phyloP scores from a whole-genome alignment of 1,140 invertebrate species.

The Pentalonia nigronervosa region DNA sequence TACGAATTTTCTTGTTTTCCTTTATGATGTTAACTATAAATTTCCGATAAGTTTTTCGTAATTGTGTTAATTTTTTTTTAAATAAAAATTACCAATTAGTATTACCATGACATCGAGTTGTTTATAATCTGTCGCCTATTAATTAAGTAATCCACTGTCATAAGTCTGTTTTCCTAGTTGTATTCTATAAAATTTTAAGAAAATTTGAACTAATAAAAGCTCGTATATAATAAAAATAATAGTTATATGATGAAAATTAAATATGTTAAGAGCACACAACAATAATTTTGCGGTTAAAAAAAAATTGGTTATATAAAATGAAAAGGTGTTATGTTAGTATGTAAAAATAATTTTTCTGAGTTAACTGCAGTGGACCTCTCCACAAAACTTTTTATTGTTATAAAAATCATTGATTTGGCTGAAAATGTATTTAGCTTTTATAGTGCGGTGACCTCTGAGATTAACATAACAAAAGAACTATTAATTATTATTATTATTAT shows the following conservation, averaged over 20 bases:
- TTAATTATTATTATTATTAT: slow-evolving; percentile 46
- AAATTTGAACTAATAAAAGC: background rate
- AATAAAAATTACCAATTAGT: background rate
- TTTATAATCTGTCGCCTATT: too few species aligned
- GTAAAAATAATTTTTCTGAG: background rate
- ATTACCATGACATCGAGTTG: too few species aligned
- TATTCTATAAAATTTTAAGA: background rate
- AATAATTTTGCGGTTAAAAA: background rate
- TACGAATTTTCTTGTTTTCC: too few species aligned
- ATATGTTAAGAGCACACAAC: background rate
- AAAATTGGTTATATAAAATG: background rate
- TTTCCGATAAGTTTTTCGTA: too few species aligned
- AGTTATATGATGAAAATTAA: too few species aligned
- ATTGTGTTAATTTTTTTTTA: background rate
- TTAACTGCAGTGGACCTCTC: background rate
- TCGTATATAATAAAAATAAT: too few species aligned
- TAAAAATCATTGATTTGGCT: background rate
- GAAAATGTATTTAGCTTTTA: background rate
- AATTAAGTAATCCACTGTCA: too few species aligned
- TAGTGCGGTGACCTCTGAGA: background rate
- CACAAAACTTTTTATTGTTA: background rate
- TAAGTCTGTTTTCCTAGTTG: background rate
- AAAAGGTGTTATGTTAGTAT: background rate
- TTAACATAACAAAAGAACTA: slow-evolving; percentile 32
- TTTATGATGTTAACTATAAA: too few species aligned